Conservation (phyloP, 2,888 invertebrate genomes). For the Orthosia cruda region DNA sequence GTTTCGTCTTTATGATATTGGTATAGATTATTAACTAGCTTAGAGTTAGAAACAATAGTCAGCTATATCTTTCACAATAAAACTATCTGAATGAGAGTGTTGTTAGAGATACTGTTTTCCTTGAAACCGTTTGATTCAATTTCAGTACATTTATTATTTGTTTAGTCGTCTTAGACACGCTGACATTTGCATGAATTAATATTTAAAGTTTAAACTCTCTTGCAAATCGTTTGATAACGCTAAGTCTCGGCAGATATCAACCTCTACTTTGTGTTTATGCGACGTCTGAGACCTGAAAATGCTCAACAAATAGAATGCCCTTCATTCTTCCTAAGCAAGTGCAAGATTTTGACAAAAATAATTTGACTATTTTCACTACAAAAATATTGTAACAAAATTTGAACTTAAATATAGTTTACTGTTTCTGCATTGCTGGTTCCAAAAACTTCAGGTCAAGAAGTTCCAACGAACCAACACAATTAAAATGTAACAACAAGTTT, state of each 20-base stretch:
- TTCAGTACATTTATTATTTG: constrained; percentile 19
- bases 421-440: neutral
- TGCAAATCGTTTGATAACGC: constrained; percentile 41
- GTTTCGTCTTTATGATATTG: too few species aligned
- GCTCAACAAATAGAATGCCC: neutral
- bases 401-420: neutral
- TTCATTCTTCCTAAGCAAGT: neutral
- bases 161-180: constrained; percentile 9
- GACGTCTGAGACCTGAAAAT: neutral
- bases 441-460: neutral
- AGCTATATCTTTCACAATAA: neutral
- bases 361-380: neutral
- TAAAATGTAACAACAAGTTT: neutral
- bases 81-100: neutral
- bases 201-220: constrained; percentile 44
- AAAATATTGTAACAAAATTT: neutral
- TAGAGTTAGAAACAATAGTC: neutral
- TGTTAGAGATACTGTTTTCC: neutral
- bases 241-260: constrained; percentile 14
- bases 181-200: constrained; percentile 42
- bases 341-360: neutral
- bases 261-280: constrained; percentile 11
- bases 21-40: too few species aligned
- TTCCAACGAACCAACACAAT: neutral
- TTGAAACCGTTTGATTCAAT: neutral